Evolutionary conservation across 2,113 vertebrate species (phyloP).

Genomic region (Microcebus ravelobensis): DNA sequence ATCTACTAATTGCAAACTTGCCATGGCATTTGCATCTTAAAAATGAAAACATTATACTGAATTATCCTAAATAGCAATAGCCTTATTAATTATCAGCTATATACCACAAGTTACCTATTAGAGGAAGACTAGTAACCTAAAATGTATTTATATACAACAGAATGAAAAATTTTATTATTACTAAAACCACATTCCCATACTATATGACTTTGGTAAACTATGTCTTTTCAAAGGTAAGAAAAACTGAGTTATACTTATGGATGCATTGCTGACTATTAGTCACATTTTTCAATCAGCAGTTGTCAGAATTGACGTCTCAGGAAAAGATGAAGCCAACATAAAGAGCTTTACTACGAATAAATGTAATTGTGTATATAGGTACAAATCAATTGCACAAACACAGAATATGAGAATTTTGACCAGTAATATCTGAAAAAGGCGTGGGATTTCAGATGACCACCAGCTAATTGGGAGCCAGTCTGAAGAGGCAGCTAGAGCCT

Average conservation of each 20-base stretch:
- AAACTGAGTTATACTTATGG: not conserved
- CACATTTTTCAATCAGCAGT: not conserved
- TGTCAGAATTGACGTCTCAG: not conserved
- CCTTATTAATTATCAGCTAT: not conserved
- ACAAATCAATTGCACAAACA: not conserved
- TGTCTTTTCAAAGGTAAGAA: not conserved
- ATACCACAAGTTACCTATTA: not conserved
- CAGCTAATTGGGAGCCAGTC: not conserved
- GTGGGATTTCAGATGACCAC: not conserved
- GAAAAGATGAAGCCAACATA: not conserved
- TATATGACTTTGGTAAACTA: not conserved
- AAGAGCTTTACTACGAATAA: not conserved
- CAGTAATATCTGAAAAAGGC: not conserved
- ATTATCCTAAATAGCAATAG: not conserved
- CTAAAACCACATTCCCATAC: not conserved
- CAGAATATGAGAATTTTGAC: not conserved
- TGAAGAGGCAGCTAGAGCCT: not conserved
- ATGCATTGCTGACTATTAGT: not conserved
- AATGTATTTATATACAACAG: not conserved
- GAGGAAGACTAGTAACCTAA: not conserved
- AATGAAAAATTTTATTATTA: not conserved
- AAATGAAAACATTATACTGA: not conserved
- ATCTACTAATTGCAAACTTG: not conserved
- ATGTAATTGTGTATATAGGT: not conserved
- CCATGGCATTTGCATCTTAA: not conserved